A percentile compares a stretch with the other conserved stretches of the same genome.
These are phyloP conservation scores for Unio delphinus DNA, from an alignment of 2,888 invertebrate genomes.

Conservation along the genomic window DNA sequence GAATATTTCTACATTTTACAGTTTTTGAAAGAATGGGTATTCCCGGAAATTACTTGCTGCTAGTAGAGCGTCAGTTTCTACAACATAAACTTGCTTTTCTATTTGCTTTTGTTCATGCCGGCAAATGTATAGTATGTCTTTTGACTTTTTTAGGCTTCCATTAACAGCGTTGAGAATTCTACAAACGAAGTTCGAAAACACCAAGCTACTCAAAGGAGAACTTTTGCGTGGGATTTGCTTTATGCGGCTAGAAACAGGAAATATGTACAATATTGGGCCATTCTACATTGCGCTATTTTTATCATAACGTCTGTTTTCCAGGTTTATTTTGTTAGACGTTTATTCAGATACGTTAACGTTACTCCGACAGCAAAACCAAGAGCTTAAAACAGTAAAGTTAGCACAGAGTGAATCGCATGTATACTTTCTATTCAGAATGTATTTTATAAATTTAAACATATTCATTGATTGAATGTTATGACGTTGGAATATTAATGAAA, in stretches of 20 bases:
- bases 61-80: too few relatives aligned
- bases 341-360: constrained; percentile 83
- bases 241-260: constrained; percentile 42
- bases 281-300: constrained; percentile 88
- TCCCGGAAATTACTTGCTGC: too few relatives aligned
- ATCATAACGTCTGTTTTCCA: constrained; percentile 84
- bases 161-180: constrained; percentile 46
- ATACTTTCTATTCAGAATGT: too few relatives aligned
- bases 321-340: constrained; percentile 90
- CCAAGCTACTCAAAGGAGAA: constrained; percentile 47
- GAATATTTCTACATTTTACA: too few relatives aligned
- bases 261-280: constrained; percentile 87
- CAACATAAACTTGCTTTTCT: too few relatives aligned
- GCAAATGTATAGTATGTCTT: too few relatives aligned
- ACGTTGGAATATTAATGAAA: too few relatives aligned
- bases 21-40: too few relatives aligned
- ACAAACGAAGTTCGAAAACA: constrained; percentile 36
- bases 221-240: constrained; percentile 56
- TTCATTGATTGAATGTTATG: too few relatives aligned
- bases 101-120: too few relatives aligned
- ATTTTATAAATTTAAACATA: too few relatives aligned
- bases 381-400: constrained; percentile 29
- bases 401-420: too few relatives aligned
- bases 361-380: constrained; percentile 52
- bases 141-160: constrained; percentile 37